Evolutionary conservation across 2,797 vertebrate genomes (phyloP), one percentile per base, ranked within the genome.

Genomic region (Amphiprion clarkii): DNA sequence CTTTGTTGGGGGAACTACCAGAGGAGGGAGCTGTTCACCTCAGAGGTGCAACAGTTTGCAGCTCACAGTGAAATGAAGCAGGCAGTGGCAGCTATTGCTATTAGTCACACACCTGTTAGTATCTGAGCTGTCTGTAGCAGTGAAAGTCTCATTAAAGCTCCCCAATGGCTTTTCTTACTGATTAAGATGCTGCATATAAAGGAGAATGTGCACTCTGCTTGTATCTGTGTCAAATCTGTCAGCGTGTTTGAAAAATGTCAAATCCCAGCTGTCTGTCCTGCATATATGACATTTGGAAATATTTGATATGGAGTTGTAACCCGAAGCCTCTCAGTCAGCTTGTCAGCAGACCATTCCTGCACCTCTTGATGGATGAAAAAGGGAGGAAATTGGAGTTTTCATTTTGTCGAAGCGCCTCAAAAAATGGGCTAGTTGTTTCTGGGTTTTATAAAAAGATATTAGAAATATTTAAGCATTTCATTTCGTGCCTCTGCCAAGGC

Each of bases 1-100:
- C 48, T 29, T 40, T 56, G 6, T 36, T 5, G 14, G 25, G 56
- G 67, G 74, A 54, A 67, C 74, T 0, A 42, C 88, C 90, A 92
- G 78, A 78, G 51, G 85, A 46, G 87, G 91, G 90, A 46, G 87
- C 90, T 76, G 83, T 88, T 87, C 49, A 53, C 66, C 66, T 76
- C 51, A 49, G 21, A 46, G 83, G 75, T 46, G 76, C 69, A 81
- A 80, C 86, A 86, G 75, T 75, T 58, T 6, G 17, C 46, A 8
- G 44, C 44, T 19, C 29, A 27, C 27, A 31, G 4, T 29, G 25
- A 9, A 36, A 49, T 57, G 36, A 63, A 44, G 19, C 40, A 71
- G 48, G 51, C 68, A 33, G 42, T 36, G 33, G n/a, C 4, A 48
- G 31, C 44, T 59, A 25, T 46, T 58, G 56, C 48, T 54, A n/a